Evolutionary conservation across 2,113 vertebrate species (phyloP).

Genomic region (Cygnus buccinator): DNA sequence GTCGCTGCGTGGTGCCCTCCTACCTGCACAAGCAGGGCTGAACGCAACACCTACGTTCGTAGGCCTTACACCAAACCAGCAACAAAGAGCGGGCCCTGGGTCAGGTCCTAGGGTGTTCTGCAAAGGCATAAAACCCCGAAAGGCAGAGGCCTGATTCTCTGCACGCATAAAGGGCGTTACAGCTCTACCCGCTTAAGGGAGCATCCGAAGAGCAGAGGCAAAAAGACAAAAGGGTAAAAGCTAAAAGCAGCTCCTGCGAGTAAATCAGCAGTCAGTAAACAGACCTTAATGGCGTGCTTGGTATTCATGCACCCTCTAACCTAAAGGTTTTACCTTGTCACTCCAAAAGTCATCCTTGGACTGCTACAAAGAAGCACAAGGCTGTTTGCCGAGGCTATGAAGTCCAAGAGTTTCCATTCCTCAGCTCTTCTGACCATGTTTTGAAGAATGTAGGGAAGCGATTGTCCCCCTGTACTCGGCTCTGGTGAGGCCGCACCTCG

Average conservation of each 20-base stretch:
- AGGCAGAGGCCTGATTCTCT: background rate
- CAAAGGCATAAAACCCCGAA: no score
- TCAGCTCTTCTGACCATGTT: rapidly evolving
- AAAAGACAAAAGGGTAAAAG: background rate
- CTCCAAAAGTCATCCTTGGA: background rate
- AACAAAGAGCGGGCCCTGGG: rapidly evolving
- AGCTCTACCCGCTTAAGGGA: rapidly evolving
- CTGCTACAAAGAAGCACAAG: rapidly evolving
- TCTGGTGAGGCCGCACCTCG: no score
- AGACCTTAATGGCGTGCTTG: rapidly evolving
- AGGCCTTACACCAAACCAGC: background rate
- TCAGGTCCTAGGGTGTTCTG: rapidly evolving
- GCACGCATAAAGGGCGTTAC: rapidly evolving
- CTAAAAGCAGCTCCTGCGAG: background rate
- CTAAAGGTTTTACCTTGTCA: background rate
- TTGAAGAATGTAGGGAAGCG: background rate
- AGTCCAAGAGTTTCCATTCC: rapidly evolving
- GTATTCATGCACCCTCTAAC: rapidly evolving
- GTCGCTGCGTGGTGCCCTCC: no score
- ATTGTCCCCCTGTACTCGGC: no score
- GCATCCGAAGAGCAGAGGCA: background rate
- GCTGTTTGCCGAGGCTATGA: background rate
- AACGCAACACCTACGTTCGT: rapidly evolving
- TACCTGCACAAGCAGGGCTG: background rate
- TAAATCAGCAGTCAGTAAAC: background rate